These are phyloP conservation scores for Erebia ligea DNA, from an alignment of 2,888 invertebrate species.

Conservation along the genomic window DNA sequence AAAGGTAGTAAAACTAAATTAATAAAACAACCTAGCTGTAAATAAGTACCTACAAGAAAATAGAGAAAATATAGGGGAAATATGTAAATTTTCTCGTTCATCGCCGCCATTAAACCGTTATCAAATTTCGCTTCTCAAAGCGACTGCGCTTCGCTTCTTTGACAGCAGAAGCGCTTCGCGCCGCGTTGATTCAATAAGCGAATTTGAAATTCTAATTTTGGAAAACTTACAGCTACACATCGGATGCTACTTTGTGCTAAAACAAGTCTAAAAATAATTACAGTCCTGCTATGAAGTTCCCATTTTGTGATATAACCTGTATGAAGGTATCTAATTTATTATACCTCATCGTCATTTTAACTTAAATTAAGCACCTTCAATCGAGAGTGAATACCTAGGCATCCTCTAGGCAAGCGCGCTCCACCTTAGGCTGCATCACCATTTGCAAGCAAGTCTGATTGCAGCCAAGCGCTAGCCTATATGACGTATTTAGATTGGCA, in stretches of 20 bases:
- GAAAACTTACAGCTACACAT: conserved; percentile 25
- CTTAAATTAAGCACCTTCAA: no score
- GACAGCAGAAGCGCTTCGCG: conserved; percentile 28
- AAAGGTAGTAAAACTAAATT: background rate
- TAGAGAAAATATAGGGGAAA: conserved; percentile 21
- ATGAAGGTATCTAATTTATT: no score
- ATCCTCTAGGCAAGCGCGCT: no score
- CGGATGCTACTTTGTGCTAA: conserved; percentile 11
- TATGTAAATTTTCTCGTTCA: conserved; percentile 19
- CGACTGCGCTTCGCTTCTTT: conserved; percentile 29
- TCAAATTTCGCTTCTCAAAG: conserved; percentile 24
- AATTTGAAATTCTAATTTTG: conserved; percentile 37
- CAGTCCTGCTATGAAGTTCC: no score
- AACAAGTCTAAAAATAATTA: no score
- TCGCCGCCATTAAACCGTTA: conserved; percentile 25
- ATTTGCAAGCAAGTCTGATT: no score
- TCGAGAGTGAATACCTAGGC: no score
- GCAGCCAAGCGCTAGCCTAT: no score
- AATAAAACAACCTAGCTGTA: background rate
- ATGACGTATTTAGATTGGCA: no score
- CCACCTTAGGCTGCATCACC: no score
- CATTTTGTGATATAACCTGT: no score
- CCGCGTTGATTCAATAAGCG: conserved; percentile 29
- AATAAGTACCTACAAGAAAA: conserved; percentile 26
- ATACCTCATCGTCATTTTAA: no score